Evolutionary conservation across 2,113 vertebrate species (phyloP).

Genomic region (Orcinus orca): DNA sequence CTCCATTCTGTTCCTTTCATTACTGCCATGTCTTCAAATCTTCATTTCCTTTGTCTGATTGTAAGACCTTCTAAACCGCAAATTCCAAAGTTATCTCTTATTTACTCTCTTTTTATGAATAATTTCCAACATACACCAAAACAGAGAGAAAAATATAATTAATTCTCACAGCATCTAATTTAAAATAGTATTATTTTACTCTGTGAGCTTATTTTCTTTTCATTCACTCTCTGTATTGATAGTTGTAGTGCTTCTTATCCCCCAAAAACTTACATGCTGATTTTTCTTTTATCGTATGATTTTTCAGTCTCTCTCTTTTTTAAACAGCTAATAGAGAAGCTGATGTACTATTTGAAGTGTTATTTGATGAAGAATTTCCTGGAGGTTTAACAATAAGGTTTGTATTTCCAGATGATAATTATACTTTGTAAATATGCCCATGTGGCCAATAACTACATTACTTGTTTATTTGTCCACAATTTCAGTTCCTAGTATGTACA

Average conservation of each 20-base stretch:
- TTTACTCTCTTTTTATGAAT: neutral
- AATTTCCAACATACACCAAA: neutral
- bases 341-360: conserved; percentile 96
- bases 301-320: conserved; percentile 40
- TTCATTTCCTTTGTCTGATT: neutral
- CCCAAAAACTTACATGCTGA: neutral
- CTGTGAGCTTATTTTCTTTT: neutral
- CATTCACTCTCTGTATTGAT: neutral
- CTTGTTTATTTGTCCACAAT: neutral
- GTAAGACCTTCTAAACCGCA: neutral
- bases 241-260: neutral
- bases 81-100: neutral
- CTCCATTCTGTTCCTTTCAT: neutral
- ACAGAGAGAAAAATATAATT: neutral
- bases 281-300: neutral
- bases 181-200: conserved; percentile 30
- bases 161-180: neutral
- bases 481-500: neutral
- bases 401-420: conserved; percentile 50
- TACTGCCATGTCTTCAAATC: neutral
- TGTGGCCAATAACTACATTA: neutral
- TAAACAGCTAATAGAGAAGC: conserved; percentile 92
- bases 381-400: conserved; percentile 97
- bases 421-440: neutral
- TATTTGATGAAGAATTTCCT: conserved; percentile 98